Evolutionary conservation across 2,113 vertebrate species (phyloP).

Genomic region (Lota lota): DNA sequence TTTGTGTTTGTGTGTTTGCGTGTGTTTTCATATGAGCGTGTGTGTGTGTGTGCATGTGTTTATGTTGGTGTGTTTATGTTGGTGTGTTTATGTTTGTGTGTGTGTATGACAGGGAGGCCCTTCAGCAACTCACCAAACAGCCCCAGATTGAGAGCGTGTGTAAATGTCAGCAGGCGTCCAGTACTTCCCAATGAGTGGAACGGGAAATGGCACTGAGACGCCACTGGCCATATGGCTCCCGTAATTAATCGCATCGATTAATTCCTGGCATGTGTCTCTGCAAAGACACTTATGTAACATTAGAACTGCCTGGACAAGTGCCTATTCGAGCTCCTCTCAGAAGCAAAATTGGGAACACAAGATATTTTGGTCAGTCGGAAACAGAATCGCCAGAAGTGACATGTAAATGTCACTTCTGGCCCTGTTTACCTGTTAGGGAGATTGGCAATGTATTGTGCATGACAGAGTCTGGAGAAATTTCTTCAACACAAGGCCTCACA

Average conservation of each 20-base stretch:
- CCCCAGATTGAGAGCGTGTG: conserved; percentile 54
- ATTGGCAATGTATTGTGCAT: no score
- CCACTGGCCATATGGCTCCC: conserved; percentile 76
- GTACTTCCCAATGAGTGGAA: conserved; percentile 67
- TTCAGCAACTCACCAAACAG: conserved; percentile 18
- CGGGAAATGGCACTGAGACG: conserved; percentile 67
- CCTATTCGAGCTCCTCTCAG: conserved; percentile 18
- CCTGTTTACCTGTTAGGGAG: no score
- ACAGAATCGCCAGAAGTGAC: no score
- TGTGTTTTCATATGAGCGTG: background rate
- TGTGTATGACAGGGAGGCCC: background rate
- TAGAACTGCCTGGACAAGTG: conserved; percentile 45
- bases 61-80: background rate
- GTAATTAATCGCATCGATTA: conserved; percentile 76
- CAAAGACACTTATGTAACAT: conserved; percentile 64
- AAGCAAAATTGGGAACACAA: no score
- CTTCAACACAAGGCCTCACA: no score
- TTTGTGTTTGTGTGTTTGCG: background rate
- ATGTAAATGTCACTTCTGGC: no score
- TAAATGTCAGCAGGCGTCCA: conserved; percentile 73
- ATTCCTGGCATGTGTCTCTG: conserved; percentile 67
- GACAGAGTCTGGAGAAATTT: no score
- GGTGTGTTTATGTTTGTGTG: background rate
- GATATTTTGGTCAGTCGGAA: no score
- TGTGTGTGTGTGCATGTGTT: background rate